A percentile compares a stretch with the other conserved stretches of the same genome.
phyloP scores from a whole-genome alignment of 2,888 invertebrate species.

The Onthophagus sagittarius region DNA sequence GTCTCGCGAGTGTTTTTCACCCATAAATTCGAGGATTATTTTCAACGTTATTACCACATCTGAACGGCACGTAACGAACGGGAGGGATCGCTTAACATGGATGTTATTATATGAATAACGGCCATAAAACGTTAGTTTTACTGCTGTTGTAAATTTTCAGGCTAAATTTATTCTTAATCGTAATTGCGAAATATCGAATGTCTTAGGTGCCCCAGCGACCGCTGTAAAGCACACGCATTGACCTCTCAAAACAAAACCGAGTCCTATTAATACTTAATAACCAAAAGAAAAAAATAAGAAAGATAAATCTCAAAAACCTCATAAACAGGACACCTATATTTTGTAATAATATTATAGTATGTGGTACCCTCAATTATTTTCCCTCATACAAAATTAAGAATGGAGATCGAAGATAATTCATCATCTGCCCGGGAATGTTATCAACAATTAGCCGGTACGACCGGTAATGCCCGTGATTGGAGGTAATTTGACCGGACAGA shows the following conservation, averaged over 20 bases:
- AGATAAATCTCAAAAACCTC: no score
- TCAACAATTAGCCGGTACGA: conserved; percentile 42
- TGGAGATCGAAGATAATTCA: conserved; percentile 41
- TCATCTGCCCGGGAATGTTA: conserved; percentile 39
- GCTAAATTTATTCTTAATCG: neutral
- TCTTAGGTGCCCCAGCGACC: neutral
- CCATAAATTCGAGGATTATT: neutral
- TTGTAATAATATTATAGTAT: neutral
- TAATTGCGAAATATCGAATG: neutral
- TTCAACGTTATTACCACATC: neutral
- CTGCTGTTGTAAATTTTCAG: neutral
- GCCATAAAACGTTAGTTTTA: neutral
- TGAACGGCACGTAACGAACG: neutral
- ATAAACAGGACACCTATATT: neutral
- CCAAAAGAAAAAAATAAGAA: no score
- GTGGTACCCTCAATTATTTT: neutral
- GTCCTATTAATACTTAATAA: neutral
- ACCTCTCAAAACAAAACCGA: neutral
- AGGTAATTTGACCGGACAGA: conserved; percentile 44
- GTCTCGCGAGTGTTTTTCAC: neutral
- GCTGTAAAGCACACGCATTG: neutral
- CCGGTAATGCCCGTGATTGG: conserved; percentile 43
- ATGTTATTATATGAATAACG: neutral
- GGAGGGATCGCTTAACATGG: neutral
- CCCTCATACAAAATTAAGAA: conserved; percentile 15